Base-by-base conservation (phyloP, 2,113 vertebrate species). In the Amia ocellicauda region DNA sequence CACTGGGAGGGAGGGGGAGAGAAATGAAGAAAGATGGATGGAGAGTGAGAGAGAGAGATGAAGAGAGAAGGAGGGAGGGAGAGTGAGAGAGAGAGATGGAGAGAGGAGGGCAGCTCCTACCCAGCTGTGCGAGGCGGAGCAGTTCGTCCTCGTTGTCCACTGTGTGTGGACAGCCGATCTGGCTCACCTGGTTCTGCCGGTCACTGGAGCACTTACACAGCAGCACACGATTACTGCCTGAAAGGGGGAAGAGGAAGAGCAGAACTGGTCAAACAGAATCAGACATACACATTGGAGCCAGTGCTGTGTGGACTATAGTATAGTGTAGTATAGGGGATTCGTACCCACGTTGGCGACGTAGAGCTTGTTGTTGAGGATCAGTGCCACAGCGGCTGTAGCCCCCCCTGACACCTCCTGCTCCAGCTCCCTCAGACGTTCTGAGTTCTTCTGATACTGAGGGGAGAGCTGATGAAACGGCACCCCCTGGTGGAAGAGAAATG, bases 91-190 rank as follows among this genome's bases (percentile, higher is more conserved):
- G 29, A 23, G 8, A 49, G 4, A n/a, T 20, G 50, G 40, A 45
- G 55, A 26, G 29, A 31, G 13, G 16, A 26, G 9, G 17, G 50
- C 1, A 0, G 23, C 3, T 69, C 91, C 87, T 66, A 98, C 97
- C 96, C 68, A 99, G 87, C n/a, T 92, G 92, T 0, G 91, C 86
- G 36, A 99, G 88, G 56, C 97, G 91, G 74, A 94, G 91, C 56
- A 98, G 91, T 74, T 99, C 97, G 0, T 98, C 97, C 60, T 99
- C 97, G 0, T 98, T 99, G 69, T 97, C 93, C 0, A 93, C 92
- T 0, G 91, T 93, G 70, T 99, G 97, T 27, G 93, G 93, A 41
- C 92, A 84, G 0, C 94, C 94, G 47, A 99, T 92, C 81, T 98
- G 95, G 5, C 92, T 96, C 58, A 98, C 95, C 83, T 99, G 97